A percentile compares a stretch with the other conserved stretches of the same genome.
Evolutionary conservation across 2,888 invertebrate species (phyloP).

Genomic region (Epiblema foenella): DNA sequence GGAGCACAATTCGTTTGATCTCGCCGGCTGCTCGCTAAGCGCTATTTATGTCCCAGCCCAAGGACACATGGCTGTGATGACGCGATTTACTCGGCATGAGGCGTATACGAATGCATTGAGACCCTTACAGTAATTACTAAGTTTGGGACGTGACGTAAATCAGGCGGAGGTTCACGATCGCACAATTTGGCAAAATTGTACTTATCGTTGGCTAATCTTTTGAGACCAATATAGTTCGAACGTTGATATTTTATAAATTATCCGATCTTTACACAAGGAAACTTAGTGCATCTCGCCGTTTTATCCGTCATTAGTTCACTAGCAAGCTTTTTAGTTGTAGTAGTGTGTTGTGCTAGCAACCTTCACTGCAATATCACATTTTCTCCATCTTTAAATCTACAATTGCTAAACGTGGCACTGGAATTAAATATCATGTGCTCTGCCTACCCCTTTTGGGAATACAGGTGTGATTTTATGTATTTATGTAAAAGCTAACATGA

Average conservation of each 20-base stretch:
- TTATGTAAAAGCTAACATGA: background rate
- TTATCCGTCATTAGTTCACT: background rate
- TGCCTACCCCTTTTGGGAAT: no score
- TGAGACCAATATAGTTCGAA: background rate
- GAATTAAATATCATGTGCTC: no score
- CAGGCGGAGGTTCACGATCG: background rate
- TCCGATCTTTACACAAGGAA: background rate
- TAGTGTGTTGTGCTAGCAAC: no score
- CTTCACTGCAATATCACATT: no score
- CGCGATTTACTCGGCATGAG: slow-evolving; percentile 58
- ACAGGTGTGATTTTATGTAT: no score
- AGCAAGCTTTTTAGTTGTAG: no score
- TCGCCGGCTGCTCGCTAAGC: slow-evolving; percentile 70
- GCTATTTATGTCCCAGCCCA: slow-evolving; percentile 75
- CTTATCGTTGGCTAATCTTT: background rate
- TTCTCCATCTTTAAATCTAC: no score
- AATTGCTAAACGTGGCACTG: no score
- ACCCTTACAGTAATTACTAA: slow-evolving; percentile 44
- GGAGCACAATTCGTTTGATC: slow-evolving; percentile 83
- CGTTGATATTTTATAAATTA: background rate
- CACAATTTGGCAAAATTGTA: background rate
- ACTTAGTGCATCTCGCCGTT: background rate
- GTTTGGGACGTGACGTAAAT: slow-evolving; percentile 31
- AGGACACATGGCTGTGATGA: slow-evolving; percentile 71
- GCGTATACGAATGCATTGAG: slow-evolving; percentile 47